Conservation (phyloP, 2,113 vertebrate species). For the Pycnonotus jocosus region DNA sequence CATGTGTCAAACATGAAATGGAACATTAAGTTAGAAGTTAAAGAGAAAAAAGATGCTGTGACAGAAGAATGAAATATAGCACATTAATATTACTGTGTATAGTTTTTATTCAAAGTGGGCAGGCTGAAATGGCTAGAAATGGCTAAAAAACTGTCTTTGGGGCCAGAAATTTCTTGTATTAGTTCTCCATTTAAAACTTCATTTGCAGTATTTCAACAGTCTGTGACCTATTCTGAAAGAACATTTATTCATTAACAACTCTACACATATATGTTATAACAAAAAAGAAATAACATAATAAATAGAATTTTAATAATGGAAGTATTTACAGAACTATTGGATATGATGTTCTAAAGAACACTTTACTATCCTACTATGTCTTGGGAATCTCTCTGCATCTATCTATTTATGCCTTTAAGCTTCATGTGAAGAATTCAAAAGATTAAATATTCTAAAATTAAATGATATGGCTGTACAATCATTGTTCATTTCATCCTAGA, state of each 20-base stretch:
- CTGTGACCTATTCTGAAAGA: background rate
- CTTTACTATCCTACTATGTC: background rate
- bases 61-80: background rate
- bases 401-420: background rate
- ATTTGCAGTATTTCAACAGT: background rate
- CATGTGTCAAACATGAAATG: background rate
- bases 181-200: background rate
- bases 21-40: background rate
- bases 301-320: background rate
- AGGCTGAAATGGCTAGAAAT: background rate
- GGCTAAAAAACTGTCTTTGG: background rate
- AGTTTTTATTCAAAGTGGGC: background rate
- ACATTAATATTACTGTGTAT: background rate
- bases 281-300: background rate
- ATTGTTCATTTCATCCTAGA: background rate
- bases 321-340: background rate
- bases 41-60: background rate
- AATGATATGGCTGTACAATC: rapidly evolving
- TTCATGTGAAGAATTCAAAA: background rate
- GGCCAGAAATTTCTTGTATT: background rate
- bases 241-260: background rate
- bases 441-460: background rate
- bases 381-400: background rate
- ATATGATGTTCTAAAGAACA: background rate
- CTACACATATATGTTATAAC: background rate